A percentile compares a stretch with the other conserved stretches of the same genome.
phyloP scores from a whole-genome alignment of 2,797 vertebrate genomes.

The Apodemus agrarius region DNA sequence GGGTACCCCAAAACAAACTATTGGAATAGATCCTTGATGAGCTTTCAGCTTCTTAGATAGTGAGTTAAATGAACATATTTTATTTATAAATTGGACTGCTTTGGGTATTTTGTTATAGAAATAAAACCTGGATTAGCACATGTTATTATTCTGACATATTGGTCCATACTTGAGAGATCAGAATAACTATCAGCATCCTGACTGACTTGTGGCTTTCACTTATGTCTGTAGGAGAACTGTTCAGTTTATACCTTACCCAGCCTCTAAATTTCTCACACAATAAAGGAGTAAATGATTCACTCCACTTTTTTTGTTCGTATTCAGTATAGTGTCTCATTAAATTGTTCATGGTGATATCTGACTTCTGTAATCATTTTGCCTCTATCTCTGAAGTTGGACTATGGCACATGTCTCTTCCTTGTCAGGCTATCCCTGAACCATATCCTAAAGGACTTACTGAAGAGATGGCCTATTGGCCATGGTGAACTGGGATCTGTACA shows the following conservation, averaged over 20 bases:
- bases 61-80: background rate
- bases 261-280: background rate
- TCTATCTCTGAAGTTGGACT: background rate
- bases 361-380: background rate
- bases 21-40: background rate
- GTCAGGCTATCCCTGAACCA: too few species aligned
- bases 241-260: background rate
- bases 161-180: background rate
- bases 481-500: background rate
- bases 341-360: background rate
- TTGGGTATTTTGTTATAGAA: background rate
- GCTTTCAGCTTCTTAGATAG: background rate
- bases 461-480: rapidly evolving
- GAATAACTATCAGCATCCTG: background rate
- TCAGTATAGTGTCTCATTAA: background rate
- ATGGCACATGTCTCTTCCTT: too few species aligned
- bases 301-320: background rate
- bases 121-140: too few species aligned
- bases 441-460: background rate
- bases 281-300: background rate
- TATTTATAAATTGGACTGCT: background rate
- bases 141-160: background rate
- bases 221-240: background rate
- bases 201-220: background rate
- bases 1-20: background rate